Conservation (phyloP, 2,113 vertebrate species). For the Lepisosteus osseus region DNA sequence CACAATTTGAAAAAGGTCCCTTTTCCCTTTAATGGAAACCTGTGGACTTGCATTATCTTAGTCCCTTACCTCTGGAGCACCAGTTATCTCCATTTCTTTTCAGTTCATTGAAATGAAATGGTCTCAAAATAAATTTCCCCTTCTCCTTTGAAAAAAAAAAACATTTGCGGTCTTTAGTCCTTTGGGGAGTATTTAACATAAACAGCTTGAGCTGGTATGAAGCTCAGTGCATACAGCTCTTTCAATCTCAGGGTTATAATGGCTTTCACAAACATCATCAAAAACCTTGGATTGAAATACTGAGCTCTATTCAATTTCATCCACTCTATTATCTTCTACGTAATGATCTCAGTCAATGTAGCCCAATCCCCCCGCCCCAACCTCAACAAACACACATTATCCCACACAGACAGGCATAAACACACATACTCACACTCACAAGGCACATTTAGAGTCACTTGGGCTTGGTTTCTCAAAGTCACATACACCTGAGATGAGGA, state of each 20-base stretch:
- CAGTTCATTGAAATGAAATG: constrained; percentile 23
- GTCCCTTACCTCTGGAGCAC: background rate
- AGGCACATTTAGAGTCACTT: no score
- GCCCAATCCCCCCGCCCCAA: background rate
- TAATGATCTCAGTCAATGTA: background rate
- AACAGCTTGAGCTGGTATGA: constrained; percentile 13
- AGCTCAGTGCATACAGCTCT: constrained; percentile 31
- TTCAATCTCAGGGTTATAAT: constrained; percentile 52
- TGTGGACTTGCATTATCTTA: background rate
- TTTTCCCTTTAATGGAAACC: constrained; percentile 23
- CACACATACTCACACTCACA: no score
- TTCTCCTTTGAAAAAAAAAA: constrained; percentile 6
- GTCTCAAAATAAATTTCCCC: constrained; percentile 6
- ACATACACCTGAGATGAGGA: no score
- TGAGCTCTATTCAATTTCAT: constrained; percentile 42
- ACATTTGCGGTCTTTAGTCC: constrained; percentile 10
- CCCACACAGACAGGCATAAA: no score
- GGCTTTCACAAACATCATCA: constrained; percentile 59
- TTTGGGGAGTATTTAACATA: constrained; percentile 23
- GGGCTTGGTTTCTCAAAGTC: no score
- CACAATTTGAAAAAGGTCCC: background rate
- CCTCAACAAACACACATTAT: background rate
- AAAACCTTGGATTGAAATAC: constrained; percentile 48
- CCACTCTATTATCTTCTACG: constrained; percentile 30
- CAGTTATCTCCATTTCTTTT: constrained; percentile 19